Evolutionary conservation across 2,113 vertebrate species (phyloP).

Genomic region (Gadus chalcogrammus): DNA sequence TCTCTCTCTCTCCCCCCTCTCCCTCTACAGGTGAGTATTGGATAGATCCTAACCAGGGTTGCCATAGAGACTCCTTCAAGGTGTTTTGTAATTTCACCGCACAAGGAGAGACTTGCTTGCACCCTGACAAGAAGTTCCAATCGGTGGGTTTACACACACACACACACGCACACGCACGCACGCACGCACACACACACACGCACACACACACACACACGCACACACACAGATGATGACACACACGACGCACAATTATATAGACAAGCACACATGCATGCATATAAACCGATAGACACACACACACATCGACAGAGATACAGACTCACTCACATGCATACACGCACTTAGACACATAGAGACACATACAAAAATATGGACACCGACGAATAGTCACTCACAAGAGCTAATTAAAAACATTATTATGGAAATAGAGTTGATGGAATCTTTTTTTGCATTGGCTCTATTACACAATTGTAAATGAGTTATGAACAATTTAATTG

Average conservation of each 20-base stretch:
- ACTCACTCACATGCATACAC: not conserved
- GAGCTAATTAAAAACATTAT: not conserved
- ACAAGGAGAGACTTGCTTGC: slow-evolving; percentile 90
- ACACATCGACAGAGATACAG: too few species aligned
- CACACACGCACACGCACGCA: not conserved
- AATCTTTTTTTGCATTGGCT: too few species aligned
- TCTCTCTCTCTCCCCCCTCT: too few species aligned
- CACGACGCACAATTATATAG: too few species aligned
- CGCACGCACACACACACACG: not conserved
- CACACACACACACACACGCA: too few species aligned
- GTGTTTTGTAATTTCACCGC: slow-evolving; percentile 97
- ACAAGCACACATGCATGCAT: too few species aligned
- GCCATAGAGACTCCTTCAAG: slow-evolving; percentile 94
- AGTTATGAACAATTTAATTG: not conserved
- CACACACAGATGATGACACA: too few species aligned
- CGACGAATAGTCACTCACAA: not conserved
- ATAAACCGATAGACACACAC: too few species aligned
- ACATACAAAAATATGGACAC: not conserved
- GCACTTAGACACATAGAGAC: not conserved
- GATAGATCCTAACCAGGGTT: slow-evolving; percentile 98
- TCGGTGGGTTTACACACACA: slow-evolving; percentile 76
- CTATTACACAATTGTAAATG: too few species aligned
- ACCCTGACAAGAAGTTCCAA: slow-evolving; percentile 93
- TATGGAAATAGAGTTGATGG: too few species aligned
- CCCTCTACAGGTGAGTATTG: slow-evolving; percentile 98